A percentile compares a stretch with the other conserved stretches of the same genome.
phyloP scores from a whole-genome alignment of 1,140 invertebrate genomes.

The Bathynomus jamesi region DNA sequence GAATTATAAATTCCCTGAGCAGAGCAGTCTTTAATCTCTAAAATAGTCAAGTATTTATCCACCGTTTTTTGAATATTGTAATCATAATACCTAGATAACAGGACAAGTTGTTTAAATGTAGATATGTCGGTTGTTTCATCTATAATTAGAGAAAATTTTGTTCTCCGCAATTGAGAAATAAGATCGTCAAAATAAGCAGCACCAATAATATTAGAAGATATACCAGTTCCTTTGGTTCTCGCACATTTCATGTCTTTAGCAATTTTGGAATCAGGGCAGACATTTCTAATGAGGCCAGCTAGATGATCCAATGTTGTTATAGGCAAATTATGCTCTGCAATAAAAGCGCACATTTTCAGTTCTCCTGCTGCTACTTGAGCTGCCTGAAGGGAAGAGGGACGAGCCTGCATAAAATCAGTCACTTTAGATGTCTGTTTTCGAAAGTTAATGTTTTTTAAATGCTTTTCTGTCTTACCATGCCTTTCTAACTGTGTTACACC shows the following conservation, averaged over 20 bases:
- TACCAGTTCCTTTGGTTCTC: constrained; percentile 22
- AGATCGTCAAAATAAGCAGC: constrained; percentile 9
- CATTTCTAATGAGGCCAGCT: constrained; percentile 1
- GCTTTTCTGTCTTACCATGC: constrained; percentile 3
- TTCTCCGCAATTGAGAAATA: no score
- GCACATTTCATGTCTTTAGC: constrained; percentile 25
- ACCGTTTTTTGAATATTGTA: constrained; percentile 18
- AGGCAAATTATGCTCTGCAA: constrained; percentile 17
- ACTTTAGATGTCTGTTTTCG: not conserved
- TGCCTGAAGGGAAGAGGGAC: not conserved
- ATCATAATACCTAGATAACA: constrained; percentile 18
- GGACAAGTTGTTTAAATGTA: constrained; percentile 18
- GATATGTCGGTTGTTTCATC: constrained; percentile 27
- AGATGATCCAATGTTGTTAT: constrained; percentile 18
- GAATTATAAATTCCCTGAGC: constrained; percentile 18
- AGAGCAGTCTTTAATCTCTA: constrained; percentile 19
- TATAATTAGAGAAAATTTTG: no score
- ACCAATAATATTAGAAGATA: constrained; percentile 23
- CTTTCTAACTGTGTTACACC: constrained; percentile 1
- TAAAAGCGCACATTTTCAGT: constrained; percentile 20
- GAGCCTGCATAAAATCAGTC: constrained; percentile 5
- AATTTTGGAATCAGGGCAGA: no score
- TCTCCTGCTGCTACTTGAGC: constrained; percentile 17
- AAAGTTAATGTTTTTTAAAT: not conserved
- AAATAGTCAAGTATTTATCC: constrained; percentile 20